These are phyloP conservation scores for Patella ulyssiponensis DNA, from an alignment of 2,888 invertebrate genomes.

Conservation along the genomic window DNA sequence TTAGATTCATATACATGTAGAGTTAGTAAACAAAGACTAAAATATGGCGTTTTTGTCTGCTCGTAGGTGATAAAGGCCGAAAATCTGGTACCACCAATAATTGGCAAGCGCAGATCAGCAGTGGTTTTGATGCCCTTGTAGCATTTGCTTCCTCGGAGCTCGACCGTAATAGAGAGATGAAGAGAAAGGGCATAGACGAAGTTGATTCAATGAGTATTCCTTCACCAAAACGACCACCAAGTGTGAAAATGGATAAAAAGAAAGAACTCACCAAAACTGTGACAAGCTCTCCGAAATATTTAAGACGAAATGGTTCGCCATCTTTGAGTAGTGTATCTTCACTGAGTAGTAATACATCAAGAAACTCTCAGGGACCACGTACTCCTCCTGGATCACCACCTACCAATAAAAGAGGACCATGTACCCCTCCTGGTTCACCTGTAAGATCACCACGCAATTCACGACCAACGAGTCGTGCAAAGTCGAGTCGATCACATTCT, in stretches of 20 bases:
- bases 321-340: background rate
- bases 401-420: constrained; percentile 35
- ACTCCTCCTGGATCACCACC: constrained; percentile 38
- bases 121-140: constrained; percentile 92
- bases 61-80: constrained; percentile 11
- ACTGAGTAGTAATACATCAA: constrained; percentile 4
- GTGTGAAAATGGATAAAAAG: background rate
- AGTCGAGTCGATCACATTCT: constrained; percentile 3
- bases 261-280: background rate
- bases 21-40: no score
- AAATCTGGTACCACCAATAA: constrained; percentile 46
- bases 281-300: background rate
- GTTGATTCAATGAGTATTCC: background rate
- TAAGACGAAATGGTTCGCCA: background rate
- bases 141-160: constrained; percentile 93
- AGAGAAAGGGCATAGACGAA: constrained; percentile 22
- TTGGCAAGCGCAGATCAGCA: constrained; percentile 94
- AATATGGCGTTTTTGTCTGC: background rate
- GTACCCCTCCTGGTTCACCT: constrained; percentile 46
- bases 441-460: background rate
- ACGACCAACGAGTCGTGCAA: background rate
- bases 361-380: constrained; percentile 27
- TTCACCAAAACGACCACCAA: background rate
- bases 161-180: constrained; percentile 73
- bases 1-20: no score